These are phyloP conservation scores for Neodiprion pinetum DNA, from an alignment of 1,140 invertebrate species.

Conservation along the genomic window DNA sequence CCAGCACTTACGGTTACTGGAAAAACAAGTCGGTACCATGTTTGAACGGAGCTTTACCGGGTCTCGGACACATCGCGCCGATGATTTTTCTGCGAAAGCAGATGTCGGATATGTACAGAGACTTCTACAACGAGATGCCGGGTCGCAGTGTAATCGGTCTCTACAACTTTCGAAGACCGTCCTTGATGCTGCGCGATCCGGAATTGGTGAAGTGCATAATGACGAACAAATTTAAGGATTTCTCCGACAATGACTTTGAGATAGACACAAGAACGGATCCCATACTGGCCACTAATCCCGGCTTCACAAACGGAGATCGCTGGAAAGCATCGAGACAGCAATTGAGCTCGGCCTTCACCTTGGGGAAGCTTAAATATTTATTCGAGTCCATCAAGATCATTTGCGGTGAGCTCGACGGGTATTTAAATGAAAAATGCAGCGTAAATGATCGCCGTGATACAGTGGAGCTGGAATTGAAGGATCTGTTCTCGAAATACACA, in stretches of 20 bases:
- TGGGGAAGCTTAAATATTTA: constrained; percentile 31
- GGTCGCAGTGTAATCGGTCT: constrained; percentile 40
- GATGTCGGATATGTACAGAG: constrained; percentile 14
- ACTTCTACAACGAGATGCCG: constrained; percentile 29
- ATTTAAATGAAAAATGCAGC: constrained; percentile 24
- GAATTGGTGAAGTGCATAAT: constrained; percentile 44
- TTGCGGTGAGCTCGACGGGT: constrained; percentile 26
- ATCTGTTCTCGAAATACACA: constrained; percentile 38
- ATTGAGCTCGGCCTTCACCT: constrained; percentile 31
- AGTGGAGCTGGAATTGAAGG: constrained; percentile 42
- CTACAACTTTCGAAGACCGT: constrained; percentile 34
- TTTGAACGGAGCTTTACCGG: constrained; percentile 32
- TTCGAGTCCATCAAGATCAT: constrained; percentile 15
- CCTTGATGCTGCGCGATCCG: constrained; percentile 44
- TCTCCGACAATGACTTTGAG: constrained; percentile 29
- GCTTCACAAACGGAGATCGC: constrained; percentile 37
- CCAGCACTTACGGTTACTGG: constrained; percentile 56
- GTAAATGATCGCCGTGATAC: not conserved
- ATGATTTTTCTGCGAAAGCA: constrained; percentile 23
- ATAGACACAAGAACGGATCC: constrained; percentile 30
- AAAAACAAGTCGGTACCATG: constrained; percentile 51
- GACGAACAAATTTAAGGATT: constrained; percentile 44
- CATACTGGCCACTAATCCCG: constrained; percentile 40
- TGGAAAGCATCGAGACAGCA: constrained; percentile 32
- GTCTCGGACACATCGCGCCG: constrained; percentile 40